Base-by-base conservation (phyloP, 2,888 invertebrate genomes). In the Caenorhabditis drosophilae region DNA sequence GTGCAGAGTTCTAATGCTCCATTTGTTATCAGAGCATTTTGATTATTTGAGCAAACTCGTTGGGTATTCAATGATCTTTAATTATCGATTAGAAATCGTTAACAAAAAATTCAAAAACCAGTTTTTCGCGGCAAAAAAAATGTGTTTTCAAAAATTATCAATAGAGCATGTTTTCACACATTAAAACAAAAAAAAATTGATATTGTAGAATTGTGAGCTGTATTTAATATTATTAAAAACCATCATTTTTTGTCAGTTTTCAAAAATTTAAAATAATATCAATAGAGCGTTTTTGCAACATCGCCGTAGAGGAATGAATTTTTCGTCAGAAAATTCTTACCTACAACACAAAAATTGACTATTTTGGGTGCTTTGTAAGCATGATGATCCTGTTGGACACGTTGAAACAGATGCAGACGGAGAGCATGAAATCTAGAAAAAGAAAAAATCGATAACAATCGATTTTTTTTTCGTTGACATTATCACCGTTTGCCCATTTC, bases 1-100 rank as follows among this genome's bases (percentile, higher is more conserved):
- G 76, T 75, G 55, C 81, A 81, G 22, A 63, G 51, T 42, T 78
- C 79, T 6, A 76, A 47, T 9, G 62, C 54, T n/a, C 76, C 76
- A 18, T 66, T 63, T 2, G 67, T 68, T n/a, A 81, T 61, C 22
- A 81, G 58, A 9, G 81, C 81, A 44, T 76, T 71, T 56, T 76
- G 76, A 36, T 73, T 72, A 34, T 67, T 70, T 12, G 81, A 78
- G 49, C 81, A 81, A 31, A 82, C 73, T 26, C 80, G 60, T 25
- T 73, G 71, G 7, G 75, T 60, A 16, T 61, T 57, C 0, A 52
- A 41, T 2, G 59, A 59, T 35, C 56, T 34, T n/a, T n/a, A n/a
- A n/a, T n/a, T n/a, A n/a, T n/a, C n/a, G n/a, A n/a, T n/a, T n/a
- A 15, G 27, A 47, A 36, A n/a, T n/a, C 6, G 20, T 4, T 20